Evolutionary conservation across 2,888 invertebrate species (phyloP).

Genomic region (Anarsia innoxiella): DNA sequence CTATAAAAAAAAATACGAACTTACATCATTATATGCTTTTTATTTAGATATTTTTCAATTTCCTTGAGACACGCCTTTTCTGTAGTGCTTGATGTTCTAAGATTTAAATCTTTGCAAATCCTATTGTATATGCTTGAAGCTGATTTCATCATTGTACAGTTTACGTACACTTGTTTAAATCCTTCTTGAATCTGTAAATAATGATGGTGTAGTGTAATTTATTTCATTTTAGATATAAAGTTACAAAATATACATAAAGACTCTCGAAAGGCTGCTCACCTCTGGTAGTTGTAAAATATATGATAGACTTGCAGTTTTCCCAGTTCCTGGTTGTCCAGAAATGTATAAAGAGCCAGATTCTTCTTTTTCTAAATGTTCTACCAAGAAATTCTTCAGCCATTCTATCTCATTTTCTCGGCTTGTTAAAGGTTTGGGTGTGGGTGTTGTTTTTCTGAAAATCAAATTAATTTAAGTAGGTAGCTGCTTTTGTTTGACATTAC

Average conservation of each 20-base stretch:
- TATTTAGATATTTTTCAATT: slow-evolving; percentile 81
- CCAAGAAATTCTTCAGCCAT: slow-evolving; percentile 81
- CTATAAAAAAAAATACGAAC: too few species aligned
- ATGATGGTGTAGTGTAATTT: too few species aligned
- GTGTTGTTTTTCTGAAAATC: slow-evolving; percentile 18
- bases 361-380: slow-evolving; percentile 76
- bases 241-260: too few species aligned
- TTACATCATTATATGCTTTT: slow-evolving; percentile 83
- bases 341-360: slow-evolving; percentile 91
- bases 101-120: slow-evolving; percentile 82
- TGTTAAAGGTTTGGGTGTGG: slow-evolving; percentile 57
- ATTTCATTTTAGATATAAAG: too few species aligned
- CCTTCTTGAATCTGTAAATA: slow-evolving; percentile 57
- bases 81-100: slow-evolving; percentile 72
- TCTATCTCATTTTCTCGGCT: slow-evolving; percentile 88
- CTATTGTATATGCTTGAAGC: slow-evolving; percentile 86
- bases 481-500: too few species aligned
- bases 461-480: too few species aligned
- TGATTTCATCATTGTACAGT: slow-evolving; percentile 93
- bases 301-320: slow-evolving; percentile 92
- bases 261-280: too few species aligned
- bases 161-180: slow-evolving; percentile 82
- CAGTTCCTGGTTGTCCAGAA: slow-evolving; percentile 98
- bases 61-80: slow-evolving; percentile 79
- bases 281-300: slow-evolving; percentile 80